Evolutionary conservation across 2,888 invertebrate species (phyloP), one percentile per base, ranked within the genome.

Genomic region (Pristionchus arcanus): DNA sequence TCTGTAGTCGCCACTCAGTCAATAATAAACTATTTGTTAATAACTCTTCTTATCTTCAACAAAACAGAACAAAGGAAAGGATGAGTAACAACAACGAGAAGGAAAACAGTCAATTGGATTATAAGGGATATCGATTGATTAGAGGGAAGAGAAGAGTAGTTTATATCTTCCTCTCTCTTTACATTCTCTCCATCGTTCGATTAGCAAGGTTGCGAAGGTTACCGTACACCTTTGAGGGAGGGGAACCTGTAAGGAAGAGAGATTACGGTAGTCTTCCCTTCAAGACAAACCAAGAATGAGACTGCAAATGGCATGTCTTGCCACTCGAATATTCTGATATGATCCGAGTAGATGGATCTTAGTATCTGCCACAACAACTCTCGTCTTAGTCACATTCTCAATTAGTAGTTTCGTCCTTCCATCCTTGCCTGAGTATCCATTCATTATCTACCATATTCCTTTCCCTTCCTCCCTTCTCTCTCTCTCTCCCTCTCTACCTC

Each of bases 281-380:
- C n/a, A 3, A 1, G 31, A 55, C 95, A 93, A 94, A 96, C 96
- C 99, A 95, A 99, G 96, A 94, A 99, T 99, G 55, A 99, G 96
- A 96, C 98, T 98, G 96, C 98, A 99, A 93, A 99, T 97, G 0
- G 98, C 98, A 95, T 98, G 97, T 95, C 98, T 97, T 0, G 99
- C 99, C 90, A 98, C 96, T 92, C 97, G 97, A 92, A 99, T 98
- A 95, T 99, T 99, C 96, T 98, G 98, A 95, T 97, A 99, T 94
- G 98, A 98, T 83, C 99, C 99, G 91, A 99, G 96, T 92, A 99
- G 97, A 95, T 99, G 98, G 92, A 99, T 97, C 96, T 98, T 98
- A 37, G 97, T 97, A 95, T 99, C 98, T 34, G 99, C 99, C 91
- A 99, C 96, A 42, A 99, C 98, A 95, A 99, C 98, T 95, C 99